Base-by-base conservation (phyloP, 2,888 invertebrate species). In the Cataglyphis livida region DNA sequence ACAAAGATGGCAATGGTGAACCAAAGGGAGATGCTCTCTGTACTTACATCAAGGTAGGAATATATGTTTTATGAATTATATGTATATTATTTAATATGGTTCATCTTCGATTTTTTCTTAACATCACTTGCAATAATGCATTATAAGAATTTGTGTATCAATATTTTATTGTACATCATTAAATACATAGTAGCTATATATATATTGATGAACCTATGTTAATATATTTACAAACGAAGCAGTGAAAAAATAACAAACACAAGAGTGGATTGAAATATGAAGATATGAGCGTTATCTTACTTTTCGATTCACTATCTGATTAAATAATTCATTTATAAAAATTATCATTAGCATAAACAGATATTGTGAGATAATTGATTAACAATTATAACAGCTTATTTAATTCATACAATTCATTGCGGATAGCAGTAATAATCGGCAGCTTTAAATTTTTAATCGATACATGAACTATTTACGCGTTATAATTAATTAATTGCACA, bases 21-120 rank as follows among this genome's bases (percentile, higher is more conserved):
- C 96, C 96, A 85, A 99, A 99, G 95, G 99, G 99, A 12, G 99
- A 99, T 95, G 99, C 98, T 15, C 95, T 98, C 64, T 99, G 99
- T 94, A 98, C 98, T 88, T 99, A 99, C 93, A 98, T 99, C 74
- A 98, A 98, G 96, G 97, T 98, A 93, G 95, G 95, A 78, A 88
- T 18, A 51, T 25, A 54, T 79, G 41, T 62, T 51, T 78, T 21
- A 21, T 6, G 18, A 48, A 4, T 38, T 59, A n/a, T 65, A 73
- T 12, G 3, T 54, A 48, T 3, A 6, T 41, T 32, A 15, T 5
- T 38, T 70, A 32, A 44, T 44, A 61, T 15, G 12, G 15, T 28
- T 9, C 32, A 35, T 18, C 0, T 15, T 62, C 6, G 35, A 35
- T 15, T 48, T 62, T 10, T 4, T 35, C 15, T 66, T 38, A 25